Conservation (phyloP, 1,140 invertebrate species). For the Brachionus koreanus region DNA sequence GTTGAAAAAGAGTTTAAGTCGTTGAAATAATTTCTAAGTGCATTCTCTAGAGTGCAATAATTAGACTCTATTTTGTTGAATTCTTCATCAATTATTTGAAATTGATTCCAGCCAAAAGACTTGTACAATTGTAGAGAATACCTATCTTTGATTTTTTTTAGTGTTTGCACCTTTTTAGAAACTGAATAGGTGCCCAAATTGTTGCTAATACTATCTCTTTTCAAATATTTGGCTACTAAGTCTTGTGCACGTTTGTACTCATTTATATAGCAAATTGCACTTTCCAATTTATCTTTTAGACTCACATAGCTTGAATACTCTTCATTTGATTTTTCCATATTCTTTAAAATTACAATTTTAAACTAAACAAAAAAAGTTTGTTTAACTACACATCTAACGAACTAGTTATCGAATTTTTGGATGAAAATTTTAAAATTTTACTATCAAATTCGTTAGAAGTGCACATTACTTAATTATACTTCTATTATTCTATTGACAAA, state of each 20-base stretch:
- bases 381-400: not conserved
- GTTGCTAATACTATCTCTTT: not conserved
- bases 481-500: slow-evolving; percentile 27
- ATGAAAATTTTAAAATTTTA: not conserved
- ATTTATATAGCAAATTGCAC: not conserved
- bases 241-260: slow-evolving; percentile 32
- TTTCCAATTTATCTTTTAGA: not conserved
- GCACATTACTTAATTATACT: not conserved
- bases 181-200: not conserved
- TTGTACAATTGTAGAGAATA: not conserved
- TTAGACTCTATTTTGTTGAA: not conserved
- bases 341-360: not conserved
- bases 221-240: slow-evolving; percentile 32
- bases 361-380: not conserved
- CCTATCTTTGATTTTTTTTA: not conserved
- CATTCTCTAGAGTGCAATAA: not conserved
- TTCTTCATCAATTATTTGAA: not conserved
- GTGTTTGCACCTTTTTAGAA: not conserved
- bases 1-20: not conserved
- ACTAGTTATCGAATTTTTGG: too few species aligned
- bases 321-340: not conserved
- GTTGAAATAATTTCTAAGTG: not conserved
- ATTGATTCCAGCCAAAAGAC: not conserved
- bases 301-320: not conserved
- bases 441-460: not conserved